phyloP scores from a whole-genome alignment of 2,888 invertebrate genomes.

The Empis livida region DNA sequence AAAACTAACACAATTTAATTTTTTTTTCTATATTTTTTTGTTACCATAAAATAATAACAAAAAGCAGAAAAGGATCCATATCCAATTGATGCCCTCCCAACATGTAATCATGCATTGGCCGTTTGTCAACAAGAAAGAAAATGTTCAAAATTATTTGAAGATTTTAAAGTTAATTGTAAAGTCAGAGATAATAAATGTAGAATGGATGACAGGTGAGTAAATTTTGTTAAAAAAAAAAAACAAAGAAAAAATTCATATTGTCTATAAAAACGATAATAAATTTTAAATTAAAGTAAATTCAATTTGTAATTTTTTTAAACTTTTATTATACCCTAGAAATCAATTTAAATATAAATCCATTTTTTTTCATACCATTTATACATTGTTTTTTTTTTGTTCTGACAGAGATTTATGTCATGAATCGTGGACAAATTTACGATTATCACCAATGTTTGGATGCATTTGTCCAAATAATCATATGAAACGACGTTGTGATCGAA shows the following conservation, averaged over 20 bases:
- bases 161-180: constrained; percentile 79
- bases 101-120: constrained; percentile 77
- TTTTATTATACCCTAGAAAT: not conserved
- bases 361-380: not conserved
- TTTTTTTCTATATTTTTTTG: not conserved
- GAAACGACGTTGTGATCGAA: constrained; percentile 76
- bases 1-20: too few relatives aligned
- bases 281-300: not conserved
- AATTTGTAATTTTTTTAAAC: not conserved
- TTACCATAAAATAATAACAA: constrained; percentile 2
- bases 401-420: constrained; percentile 71
- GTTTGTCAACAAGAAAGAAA: constrained; percentile 72
- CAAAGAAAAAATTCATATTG: too few relatives aligned
- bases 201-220: constrained; percentile 73
- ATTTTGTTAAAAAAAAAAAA: not conserved
- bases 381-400: not conserved
- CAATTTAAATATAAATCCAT: not conserved
- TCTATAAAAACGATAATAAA: too few relatives aligned
- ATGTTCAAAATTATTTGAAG: constrained; percentile 69
- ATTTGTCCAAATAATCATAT: constrained; percentile 83
- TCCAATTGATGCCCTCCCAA: constrained; percentile 76
- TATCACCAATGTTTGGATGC: constrained; percentile 85
- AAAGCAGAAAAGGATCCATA: constrained; percentile 69
- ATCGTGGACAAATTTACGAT: constrained; percentile 73
- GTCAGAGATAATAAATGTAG: constrained; percentile 74